These are phyloP conservation scores for Cheiracanthium punctorium DNA, from an alignment of 2,888 invertebrate genomes.

Conservation along the genomic window DNA sequence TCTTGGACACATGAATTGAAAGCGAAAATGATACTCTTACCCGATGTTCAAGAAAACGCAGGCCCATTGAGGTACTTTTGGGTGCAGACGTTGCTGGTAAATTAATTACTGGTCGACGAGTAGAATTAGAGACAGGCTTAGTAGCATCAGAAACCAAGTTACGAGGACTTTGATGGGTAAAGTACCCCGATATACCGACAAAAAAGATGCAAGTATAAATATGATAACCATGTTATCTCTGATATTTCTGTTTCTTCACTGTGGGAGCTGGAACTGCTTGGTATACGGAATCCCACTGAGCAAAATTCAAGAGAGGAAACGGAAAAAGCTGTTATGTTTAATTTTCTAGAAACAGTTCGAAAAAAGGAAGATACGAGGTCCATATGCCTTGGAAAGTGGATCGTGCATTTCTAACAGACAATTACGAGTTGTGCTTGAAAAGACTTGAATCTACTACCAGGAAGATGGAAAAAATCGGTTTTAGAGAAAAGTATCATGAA, in stretches of 20 bases:
- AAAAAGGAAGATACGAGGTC: slow-evolving; percentile 40
- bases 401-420: slow-evolving; percentile 12
- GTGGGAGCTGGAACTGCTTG: slow-evolving; percentile 26
- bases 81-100: too few species aligned
- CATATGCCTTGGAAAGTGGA: slow-evolving; percentile 19
- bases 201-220: slow-evolving; percentile 18
- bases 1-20: too few species aligned
- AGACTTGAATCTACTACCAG: slow-evolving; percentile 4
- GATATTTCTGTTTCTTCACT: background rate
- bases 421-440: slow-evolving; percentile 23
- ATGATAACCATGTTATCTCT: slow-evolving; percentile 12
- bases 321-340: slow-evolving; percentile 19
- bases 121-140: slow-evolving; percentile 9
- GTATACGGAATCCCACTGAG: slow-evolving; percentile 18
- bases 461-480: background rate
- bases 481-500: background rate
- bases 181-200: background rate
- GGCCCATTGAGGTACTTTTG: too few species aligned
- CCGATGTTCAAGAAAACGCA: too few species aligned
- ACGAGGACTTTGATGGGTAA: slow-evolving; percentile 30
- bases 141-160: slow-evolving; percentile 28
- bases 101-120: slow-evolving; percentile 13
- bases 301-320: slow-evolving; percentile 27
- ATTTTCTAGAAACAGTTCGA: slow-evolving; percentile 24
- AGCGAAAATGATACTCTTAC: too few species aligned